These are phyloP conservation scores for Tenthredo scrophulariae DNA, from an alignment of 2,888 invertebrate genomes.

Conservation along the genomic window DNA sequence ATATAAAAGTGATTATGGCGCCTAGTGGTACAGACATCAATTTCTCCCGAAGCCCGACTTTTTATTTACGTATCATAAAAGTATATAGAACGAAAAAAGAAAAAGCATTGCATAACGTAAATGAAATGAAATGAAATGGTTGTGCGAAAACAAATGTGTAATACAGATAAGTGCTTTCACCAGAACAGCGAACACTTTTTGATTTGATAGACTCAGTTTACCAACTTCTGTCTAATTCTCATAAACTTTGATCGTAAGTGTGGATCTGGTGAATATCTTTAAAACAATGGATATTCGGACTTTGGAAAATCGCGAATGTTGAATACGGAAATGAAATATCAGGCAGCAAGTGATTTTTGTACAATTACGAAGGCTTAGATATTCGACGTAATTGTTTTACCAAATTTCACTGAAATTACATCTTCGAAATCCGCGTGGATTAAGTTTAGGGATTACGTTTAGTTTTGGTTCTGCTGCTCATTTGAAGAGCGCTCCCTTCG, in stretches of 20 bases:
- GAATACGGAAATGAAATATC: background rate
- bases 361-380: background rate
- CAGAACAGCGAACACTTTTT: background rate
- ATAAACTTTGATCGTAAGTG: background rate
- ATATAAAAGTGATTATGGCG: conserved; percentile 12
- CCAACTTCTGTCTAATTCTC: background rate
- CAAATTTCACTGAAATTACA: conserved; percentile 2
- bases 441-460: conserved; percentile 11
- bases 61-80: conserved; percentile 12
- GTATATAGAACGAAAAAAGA: background rate
- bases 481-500: background rate
- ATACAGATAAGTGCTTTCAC: background rate
- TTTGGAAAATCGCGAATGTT: background rate
- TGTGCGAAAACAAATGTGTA: background rate
- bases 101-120: background rate
- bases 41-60: background rate
- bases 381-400: background rate
- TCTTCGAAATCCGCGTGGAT: conserved; percentile 24
- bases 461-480: background rate
- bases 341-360: background rate
- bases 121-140: background rate
- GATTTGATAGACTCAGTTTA: background rate
- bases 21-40: conserved; percentile 1
- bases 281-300: background rate
- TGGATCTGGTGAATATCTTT: background rate